Conservation (phyloP, 2,888 invertebrate genomes). For the Pherbina coryleti region DNA sequence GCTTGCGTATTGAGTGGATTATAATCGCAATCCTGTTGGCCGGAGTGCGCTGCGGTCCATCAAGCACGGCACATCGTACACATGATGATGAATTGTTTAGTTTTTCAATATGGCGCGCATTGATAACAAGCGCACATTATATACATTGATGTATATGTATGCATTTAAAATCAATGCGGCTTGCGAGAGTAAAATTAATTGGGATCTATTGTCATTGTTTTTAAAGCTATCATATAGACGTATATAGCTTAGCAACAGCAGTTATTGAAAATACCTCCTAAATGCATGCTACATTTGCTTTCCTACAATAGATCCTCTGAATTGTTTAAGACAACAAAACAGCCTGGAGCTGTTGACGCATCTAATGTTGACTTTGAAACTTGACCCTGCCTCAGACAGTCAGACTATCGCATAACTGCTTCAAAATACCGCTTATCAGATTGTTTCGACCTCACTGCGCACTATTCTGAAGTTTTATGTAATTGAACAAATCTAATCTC, state of each 20-base stretch:
- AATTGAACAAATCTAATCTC: slow-evolving; percentile 28
- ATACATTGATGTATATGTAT: not conserved
- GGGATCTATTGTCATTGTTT: no score
- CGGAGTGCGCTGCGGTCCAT: slow-evolving; percentile 20
- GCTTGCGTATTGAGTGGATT: not conserved
- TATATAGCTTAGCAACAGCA: no score
- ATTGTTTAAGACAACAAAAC: not conserved
- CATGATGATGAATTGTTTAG: not conserved
- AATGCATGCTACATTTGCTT: no score
- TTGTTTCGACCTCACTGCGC: slow-evolving; percentile 8
- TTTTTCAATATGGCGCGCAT: slow-evolving; percentile 23
- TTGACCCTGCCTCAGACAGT: slow-evolving; percentile 18
- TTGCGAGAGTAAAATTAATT: no score
- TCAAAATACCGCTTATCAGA: slow-evolving; percentile 9
- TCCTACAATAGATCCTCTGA: not conserved
- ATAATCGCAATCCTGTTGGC: slow-evolving; percentile 13
- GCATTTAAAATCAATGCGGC: not conserved
- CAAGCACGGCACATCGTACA: not conserved
- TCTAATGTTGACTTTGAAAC: slow-evolving; percentile 8
- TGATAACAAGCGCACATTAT: slow-evolving; percentile 1
- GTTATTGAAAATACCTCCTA: no score
- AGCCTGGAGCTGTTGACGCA: not conserved
- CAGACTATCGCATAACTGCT: not conserved
- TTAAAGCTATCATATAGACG: no score
- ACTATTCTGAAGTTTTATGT: slow-evolving; percentile 5